phyloP scores from a whole-genome alignment of 1,140 invertebrate genomes.

The Chionoecetes opilio region DNA sequence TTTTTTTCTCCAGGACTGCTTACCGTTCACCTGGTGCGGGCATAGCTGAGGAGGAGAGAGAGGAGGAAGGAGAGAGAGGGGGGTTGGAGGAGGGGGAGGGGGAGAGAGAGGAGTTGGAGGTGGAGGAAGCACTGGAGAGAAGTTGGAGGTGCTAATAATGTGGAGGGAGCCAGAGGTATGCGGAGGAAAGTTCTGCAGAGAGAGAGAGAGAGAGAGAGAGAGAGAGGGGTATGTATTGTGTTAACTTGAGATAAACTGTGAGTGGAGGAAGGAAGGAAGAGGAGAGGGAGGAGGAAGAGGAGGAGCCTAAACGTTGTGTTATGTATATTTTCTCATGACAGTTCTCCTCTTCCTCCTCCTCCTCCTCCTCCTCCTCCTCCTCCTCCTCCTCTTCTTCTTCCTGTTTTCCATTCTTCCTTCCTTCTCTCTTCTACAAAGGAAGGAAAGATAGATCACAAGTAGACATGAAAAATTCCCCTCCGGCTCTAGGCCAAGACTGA shows the following conservation, averaged over 20 bases:
- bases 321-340: not conserved
- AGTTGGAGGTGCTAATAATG: not conserved
- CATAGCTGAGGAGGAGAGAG: not conserved
- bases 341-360: not conserved
- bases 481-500: constrained; percentile 30
- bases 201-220: not conserved
- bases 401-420: not conserved
- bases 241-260: not conserved
- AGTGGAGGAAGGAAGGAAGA: not conserved
- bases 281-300: not conserved
- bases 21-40: not conserved
- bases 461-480: not conserved
- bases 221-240: not conserved
- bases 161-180: not conserved
- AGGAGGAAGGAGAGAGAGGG: not conserved
- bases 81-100: not conserved
- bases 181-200: not conserved
- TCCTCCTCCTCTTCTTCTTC: not conserved
- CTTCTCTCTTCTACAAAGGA: not conserved
- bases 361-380: constrained; percentile 30
- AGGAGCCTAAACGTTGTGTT: not conserved
- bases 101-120: not conserved
- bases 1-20: not conserved
- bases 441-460: not conserved
- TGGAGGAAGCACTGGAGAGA: not conserved